These are phyloP conservation scores for Xenentodon cancila DNA, from an alignment of 2,797 vertebrate species.

Conservation along the genomic window DNA sequence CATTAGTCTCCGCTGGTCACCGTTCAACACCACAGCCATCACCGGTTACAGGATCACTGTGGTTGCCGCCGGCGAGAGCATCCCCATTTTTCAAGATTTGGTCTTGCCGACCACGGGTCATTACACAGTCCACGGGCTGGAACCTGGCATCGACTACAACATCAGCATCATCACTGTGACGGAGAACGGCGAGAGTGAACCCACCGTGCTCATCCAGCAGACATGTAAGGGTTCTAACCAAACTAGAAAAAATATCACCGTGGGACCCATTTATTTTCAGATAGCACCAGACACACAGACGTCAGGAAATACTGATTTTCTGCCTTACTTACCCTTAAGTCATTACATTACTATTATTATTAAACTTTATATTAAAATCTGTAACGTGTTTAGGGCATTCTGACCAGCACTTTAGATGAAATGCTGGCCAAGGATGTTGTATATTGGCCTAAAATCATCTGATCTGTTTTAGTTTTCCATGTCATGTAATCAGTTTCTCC, in stretches of 20 bases:
- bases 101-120: constrained; percentile 89
- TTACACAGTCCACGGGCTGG: constrained; percentile 94
- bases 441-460: no score
- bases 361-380: no score
- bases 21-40: constrained; percentile 90
- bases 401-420: no score
- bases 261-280: no score
- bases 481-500: constrained; percentile 25
- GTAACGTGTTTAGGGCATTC: no score
- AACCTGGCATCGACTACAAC: constrained; percentile 98
- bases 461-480: constrained; percentile 4
- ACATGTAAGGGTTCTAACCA: constrained; percentile 86
- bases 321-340: no score
- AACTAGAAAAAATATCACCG: background rate
- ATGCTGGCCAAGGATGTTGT: no score
- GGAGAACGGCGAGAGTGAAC: constrained; percentile 93
- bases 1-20: constrained; percentile 95
- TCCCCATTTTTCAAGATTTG: constrained; percentile 95
- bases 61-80: constrained; percentile 92
- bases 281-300: no score
- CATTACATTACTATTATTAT: no score
- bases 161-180: constrained; percentile 95
- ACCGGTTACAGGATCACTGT: constrained; percentile 97
- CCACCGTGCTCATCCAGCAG: constrained; percentile 93
- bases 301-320: no score